Conservation (phyloP, 2,113 vertebrate species). For the Copsychus sechellarum region DNA sequence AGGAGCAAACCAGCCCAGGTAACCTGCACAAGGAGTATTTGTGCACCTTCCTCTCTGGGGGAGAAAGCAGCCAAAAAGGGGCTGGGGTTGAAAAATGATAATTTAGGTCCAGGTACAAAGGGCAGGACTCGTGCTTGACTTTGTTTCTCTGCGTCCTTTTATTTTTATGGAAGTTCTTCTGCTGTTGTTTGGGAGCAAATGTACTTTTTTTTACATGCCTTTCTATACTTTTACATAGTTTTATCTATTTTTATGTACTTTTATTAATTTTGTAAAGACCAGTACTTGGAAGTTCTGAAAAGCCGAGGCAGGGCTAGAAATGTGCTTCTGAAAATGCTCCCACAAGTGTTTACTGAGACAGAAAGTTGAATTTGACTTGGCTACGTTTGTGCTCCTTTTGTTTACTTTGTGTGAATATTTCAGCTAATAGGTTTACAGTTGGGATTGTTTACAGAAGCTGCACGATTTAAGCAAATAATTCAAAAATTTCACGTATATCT, state of each 20-base stretch:
- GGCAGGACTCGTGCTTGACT: not conserved
- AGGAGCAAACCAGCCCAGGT: not conserved
- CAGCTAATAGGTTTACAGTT: not conserved
- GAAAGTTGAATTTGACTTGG: conserved; percentile 22
- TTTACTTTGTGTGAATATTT: conserved; percentile 31
- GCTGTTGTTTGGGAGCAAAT: not conserved
- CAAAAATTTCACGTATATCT: not conserved
- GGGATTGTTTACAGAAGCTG: not conserved
- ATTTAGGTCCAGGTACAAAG: not conserved
- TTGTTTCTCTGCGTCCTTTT: rapidly evolving
- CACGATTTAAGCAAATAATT: not conserved
- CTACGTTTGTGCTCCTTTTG: not conserved
- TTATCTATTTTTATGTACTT: not conserved
- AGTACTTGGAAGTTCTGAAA: not conserved
- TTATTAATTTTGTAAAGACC: not conserved
- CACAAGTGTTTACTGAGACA: not conserved
- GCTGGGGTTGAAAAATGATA: not conserved
- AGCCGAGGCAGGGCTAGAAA: not conserved
- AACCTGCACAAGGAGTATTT: not conserved
- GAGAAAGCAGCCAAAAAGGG: not conserved
- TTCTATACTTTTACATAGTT: not conserved
- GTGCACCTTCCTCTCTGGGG: not conserved
- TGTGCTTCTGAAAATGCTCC: not conserved
- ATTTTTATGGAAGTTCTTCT: not conserved
- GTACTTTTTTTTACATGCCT: not conserved